These are phyloP conservation scores for Diachasma alloeum DNA, from an alignment of 1,140 invertebrate genomes.

Conservation along the genomic window DNA sequence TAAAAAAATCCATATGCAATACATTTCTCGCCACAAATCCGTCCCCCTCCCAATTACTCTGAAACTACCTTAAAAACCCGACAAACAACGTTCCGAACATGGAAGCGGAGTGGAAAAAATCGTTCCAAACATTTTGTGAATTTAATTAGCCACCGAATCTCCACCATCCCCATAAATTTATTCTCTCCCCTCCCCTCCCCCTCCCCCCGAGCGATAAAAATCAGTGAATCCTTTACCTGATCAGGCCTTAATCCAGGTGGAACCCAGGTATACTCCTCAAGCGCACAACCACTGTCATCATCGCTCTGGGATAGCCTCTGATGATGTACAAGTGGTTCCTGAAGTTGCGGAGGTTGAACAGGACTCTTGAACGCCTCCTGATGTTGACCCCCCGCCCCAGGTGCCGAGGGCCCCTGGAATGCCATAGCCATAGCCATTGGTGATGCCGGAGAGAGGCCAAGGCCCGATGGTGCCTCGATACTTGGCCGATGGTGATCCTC, in stretches of 20 bases:
- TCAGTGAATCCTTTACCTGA: slow-evolving; percentile 73
- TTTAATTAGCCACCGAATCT: not conserved
- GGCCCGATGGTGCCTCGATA: slow-evolving; percentile 45
- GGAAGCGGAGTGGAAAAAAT: not conserved
- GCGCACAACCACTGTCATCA: slow-evolving; percentile 95
- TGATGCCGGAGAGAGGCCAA: slow-evolving; percentile 48
- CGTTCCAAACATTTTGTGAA: not conserved
- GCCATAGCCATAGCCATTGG: slow-evolving; percentile 62
- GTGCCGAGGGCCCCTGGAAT: slow-evolving; percentile 47
- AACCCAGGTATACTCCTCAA: slow-evolving; percentile 98
- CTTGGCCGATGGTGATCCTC: slow-evolving; percentile 68
- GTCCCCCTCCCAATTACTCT: not conserved
- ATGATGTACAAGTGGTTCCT: slow-evolving; percentile 68
- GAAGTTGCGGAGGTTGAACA: slow-evolving; percentile 52
- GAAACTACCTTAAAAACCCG: not conserved
- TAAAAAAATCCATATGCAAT: not conserved
- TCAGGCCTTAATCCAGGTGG: slow-evolving; percentile 94
- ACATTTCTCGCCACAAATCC: not conserved
- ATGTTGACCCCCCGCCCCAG: slow-evolving; percentile 36
- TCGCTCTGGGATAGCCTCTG: slow-evolving; percentile 93
- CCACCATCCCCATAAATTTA: not conserved
- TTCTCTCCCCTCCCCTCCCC: not conserved
- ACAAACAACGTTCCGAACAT: not conserved
- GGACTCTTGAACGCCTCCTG: slow-evolving; percentile 53
- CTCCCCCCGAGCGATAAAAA: not conserved